phyloP scores from a whole-genome alignment of 1,140 invertebrate genomes.

The Apis florea region DNA sequence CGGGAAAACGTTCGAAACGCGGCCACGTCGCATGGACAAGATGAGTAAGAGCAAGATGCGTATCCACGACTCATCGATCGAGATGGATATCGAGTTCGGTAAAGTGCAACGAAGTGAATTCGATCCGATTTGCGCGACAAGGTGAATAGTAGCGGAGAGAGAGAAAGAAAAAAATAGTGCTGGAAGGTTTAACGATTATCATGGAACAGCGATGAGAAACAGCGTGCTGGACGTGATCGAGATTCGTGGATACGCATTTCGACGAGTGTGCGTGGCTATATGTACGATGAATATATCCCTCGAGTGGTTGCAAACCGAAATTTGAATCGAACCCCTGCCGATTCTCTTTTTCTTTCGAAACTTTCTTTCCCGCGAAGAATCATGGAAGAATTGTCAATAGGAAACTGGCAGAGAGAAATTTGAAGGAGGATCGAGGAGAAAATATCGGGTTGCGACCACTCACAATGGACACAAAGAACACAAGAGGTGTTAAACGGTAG shows the following conservation, averaged over 20 bases:
- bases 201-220: neutral
- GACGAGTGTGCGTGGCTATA: constrained; percentile 32
- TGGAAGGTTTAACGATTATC: neutral
- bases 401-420: too few relatives aligned
- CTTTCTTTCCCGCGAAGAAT: too few relatives aligned
- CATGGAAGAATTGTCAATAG: too few relatives aligned
- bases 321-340: too few relatives aligned
- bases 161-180: neutral
- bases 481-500: constrained; percentile 60
- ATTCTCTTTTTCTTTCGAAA: too few relatives aligned
- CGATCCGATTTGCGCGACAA: neutral
- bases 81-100: neutral
- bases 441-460: constrained; percentile 33
- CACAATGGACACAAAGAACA: constrained; percentile 32
- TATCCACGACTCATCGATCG: constrained; percentile 48
- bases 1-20: constrained; percentile 61
- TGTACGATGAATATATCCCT: constrained; percentile 35
- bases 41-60: constrained; percentile 52
- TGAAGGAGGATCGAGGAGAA: too few relatives aligned
- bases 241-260: constrained; percentile 59
- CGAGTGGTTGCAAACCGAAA: constrained; percentile 27
- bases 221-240: neutral
- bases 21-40: constrained; percentile 68
- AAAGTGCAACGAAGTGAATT: neutral
- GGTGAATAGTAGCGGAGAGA: neutral